Evolutionary conservation across 2,888 invertebrate species (phyloP), one percentile per base, ranked within the genome.

Genomic region (Lacanobia wlatinum): DNA sequence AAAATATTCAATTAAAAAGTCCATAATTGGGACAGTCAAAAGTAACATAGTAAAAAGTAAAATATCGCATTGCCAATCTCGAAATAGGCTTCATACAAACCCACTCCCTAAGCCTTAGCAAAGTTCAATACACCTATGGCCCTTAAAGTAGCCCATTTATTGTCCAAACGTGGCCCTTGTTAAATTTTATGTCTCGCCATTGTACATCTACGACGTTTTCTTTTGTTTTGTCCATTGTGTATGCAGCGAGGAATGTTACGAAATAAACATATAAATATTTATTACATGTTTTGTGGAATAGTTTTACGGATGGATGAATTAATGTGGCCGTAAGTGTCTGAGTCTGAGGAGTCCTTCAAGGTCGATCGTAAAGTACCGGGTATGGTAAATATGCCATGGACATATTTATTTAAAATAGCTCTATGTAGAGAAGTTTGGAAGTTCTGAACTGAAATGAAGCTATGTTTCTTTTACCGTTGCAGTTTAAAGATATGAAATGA

Each of bases 221-320:
- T 78, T 82, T 84, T 72, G 79, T 82, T 82, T 73, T 50, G 7
- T 7, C 16, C 56, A 53, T 62, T 82, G 73, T 16, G 68, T 84
- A 84, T 85, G 70, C 83, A 65, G 23, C 14, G 23, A 21, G 34
- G 9, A 34, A 28, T 23, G 53, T 64, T 52, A 69, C 18, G 40
- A 62, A 48, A 72, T 52, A 60, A 76, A 82, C 61, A 72, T 46
- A 70, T 84, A 77, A 76, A 82, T 82, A 82, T 82, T 72, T 82
- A 82, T 82, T 55, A 75, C 52, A n/a, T 73, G 69, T 59, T 80
- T 67, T 40, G 28, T 52, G 28, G 50, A 64, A 67, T 64, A 52
- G 58, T 52, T 68, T 52, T 62, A 61, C 56, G 63, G 56, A 52
- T 70, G 61, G 58, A 43, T 70, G 18, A n/a, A 21, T 69, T 67